These are phyloP conservation scores for Sebastes cheni DNA, from an alignment of 2,797 vertebrate species.

Conservation along the genomic window DNA sequence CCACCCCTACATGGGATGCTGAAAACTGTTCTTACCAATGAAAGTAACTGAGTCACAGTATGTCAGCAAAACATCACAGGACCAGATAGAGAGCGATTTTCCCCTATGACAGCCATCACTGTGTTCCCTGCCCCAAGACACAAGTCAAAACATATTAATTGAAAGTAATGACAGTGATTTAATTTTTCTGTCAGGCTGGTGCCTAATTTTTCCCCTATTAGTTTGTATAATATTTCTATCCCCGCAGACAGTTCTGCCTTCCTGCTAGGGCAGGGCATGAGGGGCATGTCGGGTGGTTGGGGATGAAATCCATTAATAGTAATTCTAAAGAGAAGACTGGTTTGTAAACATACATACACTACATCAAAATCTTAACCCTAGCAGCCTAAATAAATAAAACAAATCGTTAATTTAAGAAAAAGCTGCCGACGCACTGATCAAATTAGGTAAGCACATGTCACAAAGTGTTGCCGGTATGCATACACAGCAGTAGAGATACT, in stretches of 20 bases:
- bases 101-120: conserved; percentile 29
- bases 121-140: conserved; percentile 55
- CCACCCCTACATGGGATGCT: not conserved
- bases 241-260: conserved; percentile 40
- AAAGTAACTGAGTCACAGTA: conserved; percentile 41
- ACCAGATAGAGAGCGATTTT: conserved; percentile 52
- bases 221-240: conserved; percentile 55
- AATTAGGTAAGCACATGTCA: not conserved
- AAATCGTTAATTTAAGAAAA: not conserved
- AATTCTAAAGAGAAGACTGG: not conserved
- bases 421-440: not conserved
- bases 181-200: conserved; percentile 58
- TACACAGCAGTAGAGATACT: not conserved
- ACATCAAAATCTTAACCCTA: not conserved
- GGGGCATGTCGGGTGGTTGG: not conserved
- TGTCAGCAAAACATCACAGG: conserved; percentile 49
- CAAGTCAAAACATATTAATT: conserved; percentile 70
- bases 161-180: conserved; percentile 63
- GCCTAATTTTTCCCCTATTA: conserved; percentile 55
- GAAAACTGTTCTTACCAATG: conserved; percentile 17
- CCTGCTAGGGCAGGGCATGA: conserved; percentile 12
- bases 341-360: not conserved
- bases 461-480: not conserved
- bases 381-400: not conserved
- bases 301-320: conserved; percentile 11